Evolutionary conservation across 2,797 vertebrate species (phyloP), one percentile per base, ranked within the genome.

Genomic region (Lepilemur ruficaudatus): DNA sequence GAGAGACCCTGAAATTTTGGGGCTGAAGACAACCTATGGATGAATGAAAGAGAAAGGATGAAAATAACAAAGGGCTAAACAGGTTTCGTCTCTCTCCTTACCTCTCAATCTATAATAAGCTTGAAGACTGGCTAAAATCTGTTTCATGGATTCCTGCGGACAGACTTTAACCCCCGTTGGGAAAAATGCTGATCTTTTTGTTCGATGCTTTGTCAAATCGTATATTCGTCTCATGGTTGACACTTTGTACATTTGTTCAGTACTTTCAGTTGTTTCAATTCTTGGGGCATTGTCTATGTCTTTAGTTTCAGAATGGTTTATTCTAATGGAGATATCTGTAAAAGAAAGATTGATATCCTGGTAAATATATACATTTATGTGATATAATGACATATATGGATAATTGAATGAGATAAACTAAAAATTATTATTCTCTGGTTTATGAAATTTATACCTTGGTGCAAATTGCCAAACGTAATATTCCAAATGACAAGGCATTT

Each of bases 91-190:
- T 88, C 30, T 93, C 76, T 93, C 35, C 94, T 98, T 98, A 99
- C 99, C 99, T 99, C 99, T 98, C 87, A 99, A 98, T 98, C 99
- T 99, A 94, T 99, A 99, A 98, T 99, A 99, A 4, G 98, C 98
- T 97, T 99, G 99, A 94, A 99, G 99, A 97, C 99, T 99, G 97
- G 99, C 99, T 93, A 99, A 97, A 89, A 99, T 99, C 72, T 99
- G 99, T 18, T 98, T 98, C 86, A 99, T 59, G 84, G 98, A 99
- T 98, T 99, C 99, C 67, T 99, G 99, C 13, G 99, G 99, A 95
- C 99, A 99, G 79, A 99, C 98, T 97, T 99, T 99, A 97, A 99
- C 98, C 55, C 99, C 99, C 0, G 99, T 98, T 96, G 99, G 99
- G 83, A 99, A 98, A 80, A 99, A 99, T 38, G 99, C 97, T 3